Conservation (phyloP, 2,888 invertebrate species). For the Nebria salina region DNA sequence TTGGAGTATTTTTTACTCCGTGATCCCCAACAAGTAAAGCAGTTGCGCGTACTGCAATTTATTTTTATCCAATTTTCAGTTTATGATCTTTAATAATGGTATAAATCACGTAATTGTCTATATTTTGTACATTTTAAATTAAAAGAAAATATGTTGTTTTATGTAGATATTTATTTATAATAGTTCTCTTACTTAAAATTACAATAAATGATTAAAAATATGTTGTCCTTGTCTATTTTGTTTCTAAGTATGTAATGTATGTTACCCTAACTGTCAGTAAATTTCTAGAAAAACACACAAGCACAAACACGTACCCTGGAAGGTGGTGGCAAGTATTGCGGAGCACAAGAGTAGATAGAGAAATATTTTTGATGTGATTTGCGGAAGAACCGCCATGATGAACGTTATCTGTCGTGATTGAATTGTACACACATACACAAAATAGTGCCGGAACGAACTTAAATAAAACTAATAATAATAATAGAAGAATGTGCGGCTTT, state of each 20-base stretch:
- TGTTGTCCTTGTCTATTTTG: too few species aligned
- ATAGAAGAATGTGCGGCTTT: neutral
- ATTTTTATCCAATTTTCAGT: too few species aligned
- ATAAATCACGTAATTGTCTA: too few species aligned
- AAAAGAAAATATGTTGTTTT: too few species aligned
- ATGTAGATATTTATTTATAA: too few species aligned
- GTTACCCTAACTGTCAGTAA: neutral
- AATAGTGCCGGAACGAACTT: slow-evolving; percentile 39
- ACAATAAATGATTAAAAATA: too few species aligned
- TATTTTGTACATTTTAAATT: too few species aligned
- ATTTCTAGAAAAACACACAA: slow-evolving; percentile 3
- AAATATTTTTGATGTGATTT: slow-evolving; percentile 57
- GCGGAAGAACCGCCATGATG: slow-evolving; percentile 41
- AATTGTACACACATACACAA: slow-evolving; percentile 44
- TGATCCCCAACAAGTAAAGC: too few species aligned
- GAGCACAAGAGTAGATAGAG: slow-evolving; percentile 66
- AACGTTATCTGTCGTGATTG: slow-evolving; percentile 44
- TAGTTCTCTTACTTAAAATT: too few species aligned
- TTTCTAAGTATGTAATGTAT: neutral
- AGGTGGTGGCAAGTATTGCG: slow-evolving; percentile 66
- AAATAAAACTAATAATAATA: slow-evolving; percentile 15
- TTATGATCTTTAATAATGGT: too few species aligned
- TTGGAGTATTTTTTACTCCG: too few species aligned
- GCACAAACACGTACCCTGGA: slow-evolving; percentile 65
- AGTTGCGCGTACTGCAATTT: too few species aligned